Base-by-base conservation (phyloP, 2,113 vertebrate species). In the Ia io region DNA sequence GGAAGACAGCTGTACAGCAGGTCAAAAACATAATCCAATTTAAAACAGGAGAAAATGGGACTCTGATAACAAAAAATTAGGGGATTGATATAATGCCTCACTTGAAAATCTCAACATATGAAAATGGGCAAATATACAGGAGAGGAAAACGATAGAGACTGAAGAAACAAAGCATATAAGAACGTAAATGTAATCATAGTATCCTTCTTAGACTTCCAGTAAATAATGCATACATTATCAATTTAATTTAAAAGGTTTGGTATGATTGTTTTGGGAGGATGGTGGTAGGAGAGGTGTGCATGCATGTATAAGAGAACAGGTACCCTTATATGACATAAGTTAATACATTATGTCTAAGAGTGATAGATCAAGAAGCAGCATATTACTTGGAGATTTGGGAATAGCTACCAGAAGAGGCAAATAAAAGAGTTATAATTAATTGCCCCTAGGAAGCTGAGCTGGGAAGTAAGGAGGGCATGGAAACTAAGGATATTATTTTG, bases 141-240 rank as follows among this genome's bases (percentile, higher is more conserved):
- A 93, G 13, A 95, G 35, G 53, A 80, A 86, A 59, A 25, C 44
- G 85, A 40, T 25, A 80, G 32, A 84, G 12, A 59, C 14, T 67
- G 51, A 35, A 51, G 12, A 35, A 70, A 61, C 47, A 37, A 77
- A 53, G 28, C 37, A 11, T 71, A 37, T 71, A 49, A 30, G 30
- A 89, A 95, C 84, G 42, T 61, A 89, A 92, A 47, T 51, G 22
- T 51, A 88, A 91, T 86, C 22, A 42, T 76, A 71, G 9, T 78
- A 59, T n/a, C 65, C 32, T 80, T 56, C 37, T 56, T 85, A 65
- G 30, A 14, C 73, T 95, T 90, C 25, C 44, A 85, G 16, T 67
- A 85, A 90, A 73, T 71, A 42, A 35, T 44, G 7, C 13, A 35
- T 53, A 63, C 16, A 11, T 85, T 67, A 73, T 40, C 7, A 28